phyloP scores from a whole-genome alignment of 2,113 vertebrate genomes.

The Pogona vitticeps region DNA sequence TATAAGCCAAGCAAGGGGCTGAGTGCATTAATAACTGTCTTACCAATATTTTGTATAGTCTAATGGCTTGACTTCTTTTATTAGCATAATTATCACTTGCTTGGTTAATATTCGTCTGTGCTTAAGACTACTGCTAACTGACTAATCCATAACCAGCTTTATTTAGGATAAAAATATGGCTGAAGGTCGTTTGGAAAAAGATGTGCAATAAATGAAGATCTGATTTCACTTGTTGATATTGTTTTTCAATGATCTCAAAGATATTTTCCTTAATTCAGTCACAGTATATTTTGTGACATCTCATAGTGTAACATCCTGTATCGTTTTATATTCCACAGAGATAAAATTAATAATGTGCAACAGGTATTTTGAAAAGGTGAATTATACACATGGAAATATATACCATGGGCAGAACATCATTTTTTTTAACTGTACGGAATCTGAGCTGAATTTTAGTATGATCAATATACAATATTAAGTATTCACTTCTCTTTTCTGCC shows the following conservation, averaged over 20 bases:
- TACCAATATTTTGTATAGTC: neutral
- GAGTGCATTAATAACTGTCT: neutral
- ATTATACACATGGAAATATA: neutral
- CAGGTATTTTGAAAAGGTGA: neutral
- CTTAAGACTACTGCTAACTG: neutral
- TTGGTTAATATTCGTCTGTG: neutral
- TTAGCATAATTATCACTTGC: neutral
- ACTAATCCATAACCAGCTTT: neutral
- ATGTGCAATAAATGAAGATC: neutral
- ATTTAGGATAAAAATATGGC: neutral
- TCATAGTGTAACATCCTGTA: neutral
- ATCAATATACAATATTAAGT: neutral
- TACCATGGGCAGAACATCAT: neutral
- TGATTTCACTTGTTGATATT: neutral
- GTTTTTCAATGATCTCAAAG: neutral
- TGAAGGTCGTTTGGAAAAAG: neutral
- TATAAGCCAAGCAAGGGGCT: neutral
- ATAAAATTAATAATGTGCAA: neutral
- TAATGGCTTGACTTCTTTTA: neutral
- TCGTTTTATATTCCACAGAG: neutral
- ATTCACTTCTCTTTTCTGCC: neutral
- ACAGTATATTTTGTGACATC: neutral
- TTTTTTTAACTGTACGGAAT: neutral
- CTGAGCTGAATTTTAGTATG: neutral
- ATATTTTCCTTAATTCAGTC: neutral